Evolutionary conservation across 35 echinoderm and acorn worm species (phyloP).

Genomic region (Heliocidaris erythrogramma): DNA sequence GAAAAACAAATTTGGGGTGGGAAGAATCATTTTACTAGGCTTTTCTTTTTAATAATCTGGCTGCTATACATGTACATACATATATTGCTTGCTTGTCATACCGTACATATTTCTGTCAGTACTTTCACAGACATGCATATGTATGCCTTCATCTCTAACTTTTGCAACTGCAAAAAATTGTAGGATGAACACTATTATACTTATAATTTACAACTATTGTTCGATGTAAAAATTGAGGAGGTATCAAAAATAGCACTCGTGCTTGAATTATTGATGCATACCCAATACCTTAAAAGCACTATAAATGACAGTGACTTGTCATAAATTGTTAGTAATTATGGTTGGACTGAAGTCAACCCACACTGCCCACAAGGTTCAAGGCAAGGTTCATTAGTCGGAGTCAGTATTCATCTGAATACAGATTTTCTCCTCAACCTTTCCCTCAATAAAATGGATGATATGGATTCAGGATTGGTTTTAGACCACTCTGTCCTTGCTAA

Average conservation of each 20-base stretch:
- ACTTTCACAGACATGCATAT: too few relatives aligned
- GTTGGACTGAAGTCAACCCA: background rate
- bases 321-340: background rate
- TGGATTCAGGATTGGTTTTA: background rate
- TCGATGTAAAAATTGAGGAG: background rate
- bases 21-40: too few relatives aligned
- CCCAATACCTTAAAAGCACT: background rate
- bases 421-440: background rate
- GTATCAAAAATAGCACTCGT: background rate
- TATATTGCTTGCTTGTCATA: too few relatives aligned
- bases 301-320: background rate
- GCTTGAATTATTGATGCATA: background rate
- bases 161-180: too few relatives aligned
- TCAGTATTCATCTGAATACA: background rate
- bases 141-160: too few relatives aligned
- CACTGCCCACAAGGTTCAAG: background rate
- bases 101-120: too few relatives aligned
- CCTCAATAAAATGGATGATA: background rate
- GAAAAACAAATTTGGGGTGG: too few relatives aligned
- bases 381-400: background rate
- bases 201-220: background rate
- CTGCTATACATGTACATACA: too few relatives aligned
- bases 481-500: background rate
- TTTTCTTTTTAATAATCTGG: too few relatives aligned
- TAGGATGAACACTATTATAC: too few relatives aligned